Conservation (phyloP, 2,888 invertebrate genomes). For the Cremastinae sp. region DNA sequence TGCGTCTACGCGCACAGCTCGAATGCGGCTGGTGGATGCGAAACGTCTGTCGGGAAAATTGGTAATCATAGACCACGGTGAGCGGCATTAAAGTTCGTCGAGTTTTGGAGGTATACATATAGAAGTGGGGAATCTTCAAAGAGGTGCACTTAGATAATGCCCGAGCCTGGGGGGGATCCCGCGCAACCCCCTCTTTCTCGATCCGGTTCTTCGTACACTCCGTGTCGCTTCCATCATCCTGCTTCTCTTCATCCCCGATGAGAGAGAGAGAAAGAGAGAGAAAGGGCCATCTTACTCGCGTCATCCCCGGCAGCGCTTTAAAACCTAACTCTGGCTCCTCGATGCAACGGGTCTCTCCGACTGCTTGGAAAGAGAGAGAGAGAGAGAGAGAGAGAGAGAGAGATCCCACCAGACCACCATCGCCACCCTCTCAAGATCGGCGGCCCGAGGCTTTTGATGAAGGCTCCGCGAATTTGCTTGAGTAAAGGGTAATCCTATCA, state of each 20-base stretch:
- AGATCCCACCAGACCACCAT: constrained; percentile 55
- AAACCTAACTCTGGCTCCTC: constrained; percentile 20
- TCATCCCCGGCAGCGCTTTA: constrained; percentile 43
- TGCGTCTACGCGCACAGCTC: not conserved
- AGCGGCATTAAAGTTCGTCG: constrained; percentile 78
- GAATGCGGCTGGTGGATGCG: constrained; percentile 54
- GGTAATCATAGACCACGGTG: constrained; percentile 80
- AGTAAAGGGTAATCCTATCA: constrained; percentile 81
- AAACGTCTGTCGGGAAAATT: constrained; percentile 80
- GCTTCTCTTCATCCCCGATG: constrained; percentile 48
- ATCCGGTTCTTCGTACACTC: constrained; percentile 47
- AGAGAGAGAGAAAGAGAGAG: constrained; percentile 27
- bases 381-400: no score
- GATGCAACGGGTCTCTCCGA: constrained; percentile 36
- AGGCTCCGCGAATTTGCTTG: constrained; percentile 79
- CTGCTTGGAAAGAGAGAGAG: constrained; percentile 24
- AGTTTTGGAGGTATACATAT: constrained; percentile 60
- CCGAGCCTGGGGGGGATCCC: constrained; percentile 67
- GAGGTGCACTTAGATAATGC: constrained; percentile 81
- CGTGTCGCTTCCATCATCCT: constrained; percentile 53
- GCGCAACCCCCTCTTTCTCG: constrained; percentile 61
- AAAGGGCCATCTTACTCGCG: constrained; percentile 43
- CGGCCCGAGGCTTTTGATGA: constrained; percentile 78
- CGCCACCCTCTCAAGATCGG: constrained; percentile 52
- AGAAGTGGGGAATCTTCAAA: constrained; percentile 78